Percentiles rank a stretch among this genome's conserved stretches.
Evolutionary conservation across 1,140 invertebrate species (phyloP).

Genomic region (Drosophila rufa): DNA sequence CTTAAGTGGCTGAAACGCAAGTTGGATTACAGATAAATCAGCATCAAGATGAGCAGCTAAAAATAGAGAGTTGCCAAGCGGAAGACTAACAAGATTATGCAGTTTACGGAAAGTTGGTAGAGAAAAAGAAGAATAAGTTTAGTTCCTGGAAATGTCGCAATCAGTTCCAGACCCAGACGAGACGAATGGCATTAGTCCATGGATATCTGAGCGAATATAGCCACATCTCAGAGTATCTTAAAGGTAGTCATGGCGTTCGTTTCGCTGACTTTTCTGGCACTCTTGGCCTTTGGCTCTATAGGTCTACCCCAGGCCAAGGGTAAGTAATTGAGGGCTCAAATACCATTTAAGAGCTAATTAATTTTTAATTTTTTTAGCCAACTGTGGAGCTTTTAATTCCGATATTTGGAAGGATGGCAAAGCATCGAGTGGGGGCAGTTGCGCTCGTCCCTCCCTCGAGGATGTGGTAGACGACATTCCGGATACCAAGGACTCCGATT

Average conservation of each 20-base stretch:
- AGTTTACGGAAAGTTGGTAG: conserved; percentile 31
- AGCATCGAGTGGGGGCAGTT: conserved; percentile 1
- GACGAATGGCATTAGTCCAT: conserved; percentile 8
- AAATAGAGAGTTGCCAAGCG: conserved; percentile 27
- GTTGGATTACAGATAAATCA: conserved; percentile 48
- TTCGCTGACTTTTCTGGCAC: conserved; percentile 10
- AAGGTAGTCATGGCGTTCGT: conserved; percentile 8
- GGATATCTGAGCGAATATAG: not conserved
- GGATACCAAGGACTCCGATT: not conserved
- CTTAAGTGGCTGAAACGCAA: conserved; percentile 46
- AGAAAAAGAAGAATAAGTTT: not conserved
- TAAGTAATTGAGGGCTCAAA: conserved; percentile 1
- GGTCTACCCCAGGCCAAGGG: conserved; percentile 1
- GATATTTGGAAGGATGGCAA: not conserved
- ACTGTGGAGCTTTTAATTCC: not conserved
- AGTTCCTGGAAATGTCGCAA: conserved; percentile 6
- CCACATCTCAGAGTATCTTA: not conserved
- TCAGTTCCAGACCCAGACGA: conserved; percentile 6
- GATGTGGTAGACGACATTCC: not conserved
- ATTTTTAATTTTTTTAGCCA: not conserved
- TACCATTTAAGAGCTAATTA: not conserved
- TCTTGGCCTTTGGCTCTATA: conserved; percentile 4
- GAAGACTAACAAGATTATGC: conserved; percentile 48
- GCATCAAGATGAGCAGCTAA: conserved; percentile 33
- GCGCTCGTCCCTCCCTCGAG: not conserved